These are phyloP conservation scores for Yasuhikotakia modesta DNA, from an alignment of 2,797 vertebrate species.

Conservation along the genomic window DNA sequence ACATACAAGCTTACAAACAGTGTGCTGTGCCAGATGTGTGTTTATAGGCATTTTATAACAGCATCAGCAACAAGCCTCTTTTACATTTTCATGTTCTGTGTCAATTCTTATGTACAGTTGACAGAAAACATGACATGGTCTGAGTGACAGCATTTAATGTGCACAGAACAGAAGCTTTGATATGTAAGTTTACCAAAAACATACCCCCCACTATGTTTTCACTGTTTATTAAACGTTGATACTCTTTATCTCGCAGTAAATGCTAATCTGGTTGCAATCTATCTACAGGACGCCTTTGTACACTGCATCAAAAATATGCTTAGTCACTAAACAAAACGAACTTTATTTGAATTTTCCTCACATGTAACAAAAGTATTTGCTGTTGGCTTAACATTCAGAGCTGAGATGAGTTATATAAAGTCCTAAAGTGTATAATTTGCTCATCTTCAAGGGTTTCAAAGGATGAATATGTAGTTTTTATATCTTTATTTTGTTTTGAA, in stretches of 20 bases:
- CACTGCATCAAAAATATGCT: neutral
- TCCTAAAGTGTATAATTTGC: neutral
- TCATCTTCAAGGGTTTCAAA: constrained; percentile 1
- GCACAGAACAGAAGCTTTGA: neutral
- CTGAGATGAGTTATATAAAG: neutral
- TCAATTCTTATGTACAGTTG: neutral
- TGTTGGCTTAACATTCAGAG: neutral
- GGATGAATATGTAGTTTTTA: neutral
- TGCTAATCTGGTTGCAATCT: neutral
- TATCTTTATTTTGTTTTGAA: neutral
- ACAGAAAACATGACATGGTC: neutral
- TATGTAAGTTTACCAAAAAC: neutral
- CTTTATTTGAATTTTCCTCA: neutral
- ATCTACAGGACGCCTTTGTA: neutral
- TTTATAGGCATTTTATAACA: neutral
- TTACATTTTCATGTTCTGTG: neutral
- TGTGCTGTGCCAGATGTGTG: too few relatives aligned
- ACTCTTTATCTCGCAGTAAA: neutral
- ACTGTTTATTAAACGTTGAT: neutral
- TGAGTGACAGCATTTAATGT: neutral
- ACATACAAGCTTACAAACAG: too few relatives aligned
- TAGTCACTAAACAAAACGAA: neutral
- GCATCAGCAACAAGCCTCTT: neutral
- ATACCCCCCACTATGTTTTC: neutral
- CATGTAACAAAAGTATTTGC: neutral